Percentiles rank a stretch among this genome's conserved stretches.
These are phyloP conservation scores for Bostrychus sinensis DNA, from an alignment of 2,113 vertebrate genomes.

Conservation along the genomic window DNA sequence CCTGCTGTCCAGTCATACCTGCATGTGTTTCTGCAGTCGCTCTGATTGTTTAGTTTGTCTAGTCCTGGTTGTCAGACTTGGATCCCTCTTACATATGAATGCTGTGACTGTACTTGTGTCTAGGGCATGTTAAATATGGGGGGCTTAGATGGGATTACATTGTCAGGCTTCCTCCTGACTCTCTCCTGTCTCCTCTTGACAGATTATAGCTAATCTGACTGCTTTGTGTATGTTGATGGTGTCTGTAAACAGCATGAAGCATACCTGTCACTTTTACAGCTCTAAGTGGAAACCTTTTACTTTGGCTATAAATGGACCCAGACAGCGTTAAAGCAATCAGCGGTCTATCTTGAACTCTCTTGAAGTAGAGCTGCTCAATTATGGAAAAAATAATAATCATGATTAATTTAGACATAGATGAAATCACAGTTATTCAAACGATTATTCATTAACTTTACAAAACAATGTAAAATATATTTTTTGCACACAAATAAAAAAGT, in stretches of 20 bases:
- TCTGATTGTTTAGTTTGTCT: background rate
- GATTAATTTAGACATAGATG: too few species aligned
- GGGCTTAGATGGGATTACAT: conserved; percentile 63
- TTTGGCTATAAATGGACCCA: background rate
- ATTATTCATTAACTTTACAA: too few species aligned
- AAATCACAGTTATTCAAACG: too few species aligned
- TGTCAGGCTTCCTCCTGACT: conserved; percentile 52
- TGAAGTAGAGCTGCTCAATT: too few species aligned
- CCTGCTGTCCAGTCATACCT: too few species aligned
- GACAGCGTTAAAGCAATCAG: background rate
- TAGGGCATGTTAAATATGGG: conserved; percentile 16
- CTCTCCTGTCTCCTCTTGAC: conserved; percentile 35
- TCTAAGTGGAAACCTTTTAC: too few species aligned
- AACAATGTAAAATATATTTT: too few species aligned
- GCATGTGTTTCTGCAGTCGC: background rate
- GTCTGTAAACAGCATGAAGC: conserved; percentile 19
- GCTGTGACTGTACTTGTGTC: conserved; percentile 18
- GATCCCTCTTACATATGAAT: conserved; percentile 28
- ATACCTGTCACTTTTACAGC: background rate
- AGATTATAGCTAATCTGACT: conserved; percentile 72
- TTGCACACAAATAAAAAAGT: too few species aligned
- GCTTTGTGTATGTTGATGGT: conserved; percentile 24
- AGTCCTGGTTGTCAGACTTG: background rate
- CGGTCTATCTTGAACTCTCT: too few species aligned
- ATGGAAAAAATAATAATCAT: too few species aligned